These are phyloP conservation scores for Athalia cordata DNA, from an alignment of 2,888 invertebrate species.

Conservation along the genomic window DNA sequence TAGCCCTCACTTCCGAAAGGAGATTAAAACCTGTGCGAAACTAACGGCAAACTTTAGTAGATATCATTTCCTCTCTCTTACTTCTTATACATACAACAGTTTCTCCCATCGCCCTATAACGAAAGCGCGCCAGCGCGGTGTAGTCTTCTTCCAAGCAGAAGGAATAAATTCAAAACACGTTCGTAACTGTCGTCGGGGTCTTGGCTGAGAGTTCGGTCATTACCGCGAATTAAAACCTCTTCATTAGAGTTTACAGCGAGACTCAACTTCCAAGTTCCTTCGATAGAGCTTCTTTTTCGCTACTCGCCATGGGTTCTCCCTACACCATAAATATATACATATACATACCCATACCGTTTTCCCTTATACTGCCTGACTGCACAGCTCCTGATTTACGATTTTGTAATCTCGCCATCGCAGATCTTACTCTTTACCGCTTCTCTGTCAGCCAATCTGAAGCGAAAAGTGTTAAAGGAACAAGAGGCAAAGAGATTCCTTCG, in stretches of 20 bases:
- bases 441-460: slow-evolving; percentile 27
- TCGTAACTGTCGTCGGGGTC: slow-evolving; percentile 39
- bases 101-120: slow-evolving; percentile 20
- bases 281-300: background rate
- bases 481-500: background rate
- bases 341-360: no score
- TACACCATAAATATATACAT: background rate
- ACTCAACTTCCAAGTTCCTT: slow-evolving; percentile 27
- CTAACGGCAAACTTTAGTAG: slow-evolving; percentile 40
- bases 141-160: slow-evolving; percentile 10
- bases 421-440: slow-evolving; percentile 29
- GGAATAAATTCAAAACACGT: slow-evolving; percentile 43
- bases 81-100: background rate
- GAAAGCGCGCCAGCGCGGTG: no score
- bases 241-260: slow-evolving; percentile 41
- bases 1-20: slow-evolving; percentile 40
- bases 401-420: slow-evolving; percentile 35
- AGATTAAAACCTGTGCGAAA: slow-evolving; percentile 41
- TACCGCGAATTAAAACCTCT: slow-evolving; percentile 43
- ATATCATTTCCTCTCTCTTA: slow-evolving; percentile 37
- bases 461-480: slow-evolving; percentile 32
- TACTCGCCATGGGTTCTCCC: slow-evolving; percentile 11
- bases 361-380: no score
- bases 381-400: slow-evolving; percentile 26
- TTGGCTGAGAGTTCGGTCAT: slow-evolving; percentile 40